Conservation (phyloP, 2,113 vertebrate species). For the Callospermophilus lateralis region DNA sequence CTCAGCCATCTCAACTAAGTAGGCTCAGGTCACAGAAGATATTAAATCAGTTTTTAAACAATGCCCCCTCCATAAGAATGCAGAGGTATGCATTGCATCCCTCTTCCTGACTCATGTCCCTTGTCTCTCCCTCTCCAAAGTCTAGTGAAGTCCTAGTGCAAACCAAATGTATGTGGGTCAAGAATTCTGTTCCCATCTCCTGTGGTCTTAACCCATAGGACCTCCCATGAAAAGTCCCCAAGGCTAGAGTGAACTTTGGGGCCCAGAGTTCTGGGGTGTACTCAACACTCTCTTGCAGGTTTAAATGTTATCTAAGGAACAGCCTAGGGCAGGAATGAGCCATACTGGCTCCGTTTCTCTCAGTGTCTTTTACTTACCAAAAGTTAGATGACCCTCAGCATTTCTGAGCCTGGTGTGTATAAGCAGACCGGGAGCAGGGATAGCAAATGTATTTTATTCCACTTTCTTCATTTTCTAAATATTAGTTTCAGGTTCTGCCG, state of each 20-base stretch:
- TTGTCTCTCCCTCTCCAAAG: background rate
- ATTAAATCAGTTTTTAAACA: background rate
- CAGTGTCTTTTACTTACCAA: background rate
- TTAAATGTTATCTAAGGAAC: background rate
- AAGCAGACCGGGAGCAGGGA: background rate
- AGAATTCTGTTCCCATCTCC: background rate
- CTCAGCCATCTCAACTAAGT: background rate
- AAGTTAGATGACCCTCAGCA: no score
- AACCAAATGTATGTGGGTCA: background rate
- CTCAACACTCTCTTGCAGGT: background rate
- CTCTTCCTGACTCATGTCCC: background rate
- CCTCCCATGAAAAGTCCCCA: background rate
- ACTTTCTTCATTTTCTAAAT: background rate
- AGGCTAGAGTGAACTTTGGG: background rate
- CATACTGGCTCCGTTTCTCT: background rate
- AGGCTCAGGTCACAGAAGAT: background rate
- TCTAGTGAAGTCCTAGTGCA: background rate
- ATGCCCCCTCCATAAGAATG: background rate
- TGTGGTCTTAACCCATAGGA: no score
- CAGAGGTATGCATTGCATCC: background rate
- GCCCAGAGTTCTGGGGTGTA: background rate
- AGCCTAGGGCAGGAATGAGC: background rate
- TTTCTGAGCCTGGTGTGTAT: background rate
- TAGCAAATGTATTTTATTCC: rapidly evolving
- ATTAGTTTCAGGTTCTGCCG: background rate